Evolutionary conservation across 2,888 invertebrate species (phyloP), one percentile per base, ranked within the genome.

Genomic region (Eurytoma californica): DNA sequence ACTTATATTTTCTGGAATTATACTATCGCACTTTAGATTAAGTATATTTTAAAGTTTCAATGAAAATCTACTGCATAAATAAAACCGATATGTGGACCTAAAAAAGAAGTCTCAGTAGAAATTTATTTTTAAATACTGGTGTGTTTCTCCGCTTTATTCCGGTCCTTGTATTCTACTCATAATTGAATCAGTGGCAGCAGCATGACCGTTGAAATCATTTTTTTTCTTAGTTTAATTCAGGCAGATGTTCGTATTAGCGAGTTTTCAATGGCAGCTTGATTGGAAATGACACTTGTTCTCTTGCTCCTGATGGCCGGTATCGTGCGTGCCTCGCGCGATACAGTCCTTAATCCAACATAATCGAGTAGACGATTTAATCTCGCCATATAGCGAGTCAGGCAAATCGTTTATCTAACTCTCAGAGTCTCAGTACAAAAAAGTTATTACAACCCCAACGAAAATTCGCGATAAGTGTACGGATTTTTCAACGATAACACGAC

Each of bases 361-460:
- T 72, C 67, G 57, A 72, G 66, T 30, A 73, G 69, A 79, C 69
- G 63, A 61, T 77, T 47, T 68, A 78, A 78, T 78, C 78, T 55
- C 67, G 66, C 58, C 57, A 58, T 12, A 12, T 12, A 12, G 65
- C 39, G 39, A 65, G 18, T 63, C 69, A 70, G 60, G 73, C 60
- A 14, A 58, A 74, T 69, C 69, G 18, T 30, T 79, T 74, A 74
- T 74, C 65, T 39, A 0, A n/a, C 3, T 4, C 55, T 47, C 13
- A n/a, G n/a, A n/a, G n/a, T n/a, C 14, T 14, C 24, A 16, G 30
- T 49, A 53, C 3, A 20, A 12, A 24, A 16, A 55, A 63, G n/a
- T 16, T 3, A 9, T 7, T 53, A n/a, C 18, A 16, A 57, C 63
- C 24, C 28, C 53, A 51, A 58, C 28, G 65, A 72, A 78, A 72